Evolutionary conservation across 2,113 vertebrate species (phyloP), one percentile per base, ranked within the genome.

Genomic region (Caracal caracal): DNA sequence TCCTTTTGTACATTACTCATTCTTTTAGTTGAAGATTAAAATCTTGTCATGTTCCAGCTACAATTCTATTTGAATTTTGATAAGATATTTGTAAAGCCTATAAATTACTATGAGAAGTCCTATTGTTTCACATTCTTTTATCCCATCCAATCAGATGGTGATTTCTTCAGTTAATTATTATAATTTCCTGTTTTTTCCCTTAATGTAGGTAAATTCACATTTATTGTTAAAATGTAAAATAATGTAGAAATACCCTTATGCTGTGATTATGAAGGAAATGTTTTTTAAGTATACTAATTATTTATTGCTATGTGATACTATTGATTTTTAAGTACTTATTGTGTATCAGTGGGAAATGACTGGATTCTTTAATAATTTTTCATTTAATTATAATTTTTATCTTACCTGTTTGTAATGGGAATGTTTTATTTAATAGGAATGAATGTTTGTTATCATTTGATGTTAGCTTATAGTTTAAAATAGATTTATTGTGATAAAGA

Each of bases 21-120:
- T 81, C 71, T 93, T 87, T 90, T 65, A 88, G 22, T 65, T 82
- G 35, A 89, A 95, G 49, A 81, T 86, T 89, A 79, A 92, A 82
- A 71, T 82, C 47, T 82, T 92, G 24, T 76, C 8, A 16, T 68
- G 68, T 47, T 49, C 5, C 51, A 56, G 6, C 15, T 30, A 56
- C 30, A 93, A 30, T 53, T 49, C 43, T 70, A 20, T 70, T 73
- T 95, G 19, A 88, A 68, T 95, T 93, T 90, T 24, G 11, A 40
- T 78, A 83, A 47, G 24, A 12, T 87, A 6, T 82, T 56, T 95
- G 1, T 90, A 35, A 94, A 89, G 7, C 24, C 28, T 71, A 53
- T 83, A 30, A 78, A 66, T 66, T 47, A 89, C 61, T 40, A 76
- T 24, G 51, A 24, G 19, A 94, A 82, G 24, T 65, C 15, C 82